Evolutionary conservation across 2,797 vertebrate species (phyloP), one percentile per base, ranked within the genome.

Genomic region (Cottoperca gobio): DNA sequence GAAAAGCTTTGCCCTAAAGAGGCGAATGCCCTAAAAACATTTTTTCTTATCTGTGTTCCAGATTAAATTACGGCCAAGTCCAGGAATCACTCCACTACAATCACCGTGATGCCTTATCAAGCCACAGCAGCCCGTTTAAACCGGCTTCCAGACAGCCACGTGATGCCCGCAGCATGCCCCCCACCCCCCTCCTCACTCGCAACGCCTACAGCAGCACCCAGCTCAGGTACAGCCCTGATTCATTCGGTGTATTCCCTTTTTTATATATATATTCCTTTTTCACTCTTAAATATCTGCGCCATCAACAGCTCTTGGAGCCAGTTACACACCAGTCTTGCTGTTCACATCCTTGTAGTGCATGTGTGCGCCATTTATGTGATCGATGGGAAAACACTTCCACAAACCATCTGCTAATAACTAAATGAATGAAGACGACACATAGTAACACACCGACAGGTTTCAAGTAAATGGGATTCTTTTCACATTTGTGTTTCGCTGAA

Each of bases 131-230:
- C 89, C 96, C 96, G 0, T 97, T 96, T 78, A 95, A 93, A 76
- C 88, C 89, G 0, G 88, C 92, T 69, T 96, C 95, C 68, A 94
- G 96, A 55, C 95, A 95, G 71, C 93, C 95, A 1, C 94, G 79
- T 0, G 97, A 97, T 0, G 95, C 97, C 0, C 95, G 96, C 73
- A 99, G 97, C 94, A 97, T 98, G 97, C 98, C 98, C 10, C 97
- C 96, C 2, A 99, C 98, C 0, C 98, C 98, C 0, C 94, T 98
- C 65, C 96, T 99, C 53, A 96, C 97, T 10, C 96, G 97, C 52
- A 99, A 97, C 0, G 97, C 98, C 78, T 96, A 96, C 94, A 98
- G 98, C 91, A 99, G 97, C 95, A 97, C 92, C 82, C 97, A 99
- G 83, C 92, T 99, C 80, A 96, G 96, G 98, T 99, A 63, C 31